phyloP scores from a whole-genome alignment of 2,888 invertebrate genomes.

The Lypha dubia region DNA sequence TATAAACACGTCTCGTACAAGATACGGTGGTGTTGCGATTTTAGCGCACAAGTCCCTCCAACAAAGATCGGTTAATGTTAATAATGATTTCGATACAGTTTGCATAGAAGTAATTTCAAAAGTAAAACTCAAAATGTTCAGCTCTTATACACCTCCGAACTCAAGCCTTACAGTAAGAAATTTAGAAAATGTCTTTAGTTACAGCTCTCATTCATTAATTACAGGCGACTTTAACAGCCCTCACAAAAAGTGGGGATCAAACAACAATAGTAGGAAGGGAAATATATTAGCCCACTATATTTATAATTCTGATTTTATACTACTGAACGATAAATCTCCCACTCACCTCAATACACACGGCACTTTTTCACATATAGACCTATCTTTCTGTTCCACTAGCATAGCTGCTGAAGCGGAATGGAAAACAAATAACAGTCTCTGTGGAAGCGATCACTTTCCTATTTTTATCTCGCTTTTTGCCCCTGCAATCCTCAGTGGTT shows the following conservation, averaged over 20 bases:
- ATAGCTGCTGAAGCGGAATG: not conserved
- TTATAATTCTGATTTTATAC: constrained; percentile 8
- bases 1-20: not conserved
- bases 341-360: too few relatives aligned
- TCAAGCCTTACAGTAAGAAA: constrained; percentile 3
- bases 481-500: too few relatives aligned
- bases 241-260: too few relatives aligned
- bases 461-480: constrained; percentile 24
- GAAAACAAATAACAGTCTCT: not conserved
- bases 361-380: constrained; percentile 65
- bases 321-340: constrained; percentile 54
- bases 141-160: constrained; percentile 50
- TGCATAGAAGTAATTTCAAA: constrained; percentile 36
- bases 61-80: not conserved
- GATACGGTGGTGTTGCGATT: constrained; percentile 28
- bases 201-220: not conserved
- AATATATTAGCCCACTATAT: constrained; percentile 16
- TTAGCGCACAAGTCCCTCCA: not conserved
- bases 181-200: constrained; percentile 24
- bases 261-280: too few relatives aligned
- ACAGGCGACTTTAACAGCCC: too few relatives aligned
- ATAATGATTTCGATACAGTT: not conserved
- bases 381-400: constrained; percentile 54
- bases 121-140: constrained; percentile 60
- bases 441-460: constrained; percentile 56